phyloP scores from a whole-genome alignment of 2,797 vertebrate species.

The Hydrocynus forskahlii region DNA sequence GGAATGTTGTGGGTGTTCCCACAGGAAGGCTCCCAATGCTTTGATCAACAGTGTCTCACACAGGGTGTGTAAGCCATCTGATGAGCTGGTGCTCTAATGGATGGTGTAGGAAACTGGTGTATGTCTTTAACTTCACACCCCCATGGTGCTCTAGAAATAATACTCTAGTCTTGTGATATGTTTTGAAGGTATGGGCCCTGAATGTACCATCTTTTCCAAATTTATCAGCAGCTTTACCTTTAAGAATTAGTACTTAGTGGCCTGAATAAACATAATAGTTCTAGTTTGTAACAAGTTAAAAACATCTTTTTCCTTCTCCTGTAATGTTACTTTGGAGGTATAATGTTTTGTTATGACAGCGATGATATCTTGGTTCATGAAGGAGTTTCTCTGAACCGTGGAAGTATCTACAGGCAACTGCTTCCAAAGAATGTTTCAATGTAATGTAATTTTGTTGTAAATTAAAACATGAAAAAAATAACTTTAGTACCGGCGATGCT shows the following conservation, averaged over 20 bases:
- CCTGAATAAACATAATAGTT: too few relatives aligned
- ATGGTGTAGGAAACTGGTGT: neutral
- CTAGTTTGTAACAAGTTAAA: too few relatives aligned
- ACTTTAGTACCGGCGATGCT: neutral
- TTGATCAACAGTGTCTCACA: constrained; percentile 65
- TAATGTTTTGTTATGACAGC: too few relatives aligned
- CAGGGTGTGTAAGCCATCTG: constrained; percentile 56
- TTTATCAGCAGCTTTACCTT: too few relatives aligned
- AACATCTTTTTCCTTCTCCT: too few relatives aligned
- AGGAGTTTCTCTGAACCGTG: too few relatives aligned
- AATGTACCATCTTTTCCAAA: too few relatives aligned
- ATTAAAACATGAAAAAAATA: neutral
- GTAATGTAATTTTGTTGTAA: neutral
- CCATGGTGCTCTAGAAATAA: neutral
- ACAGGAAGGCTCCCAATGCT: constrained; percentile 65
- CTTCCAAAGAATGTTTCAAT: neutral
- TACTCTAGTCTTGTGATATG: neutral
- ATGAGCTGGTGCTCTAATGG: constrained; percentile 49
- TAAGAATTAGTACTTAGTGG: too few relatives aligned
- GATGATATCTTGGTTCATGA: too few relatives aligned
- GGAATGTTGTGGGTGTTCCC: constrained; percentile 66
- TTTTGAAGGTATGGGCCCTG: neutral
- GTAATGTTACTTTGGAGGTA: too few relatives aligned
- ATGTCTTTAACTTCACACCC: neutral
- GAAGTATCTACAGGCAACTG: neutral